Base-by-base conservation (phyloP, 2,888 invertebrate genomes). In the Drosophila testacea region DNA sequence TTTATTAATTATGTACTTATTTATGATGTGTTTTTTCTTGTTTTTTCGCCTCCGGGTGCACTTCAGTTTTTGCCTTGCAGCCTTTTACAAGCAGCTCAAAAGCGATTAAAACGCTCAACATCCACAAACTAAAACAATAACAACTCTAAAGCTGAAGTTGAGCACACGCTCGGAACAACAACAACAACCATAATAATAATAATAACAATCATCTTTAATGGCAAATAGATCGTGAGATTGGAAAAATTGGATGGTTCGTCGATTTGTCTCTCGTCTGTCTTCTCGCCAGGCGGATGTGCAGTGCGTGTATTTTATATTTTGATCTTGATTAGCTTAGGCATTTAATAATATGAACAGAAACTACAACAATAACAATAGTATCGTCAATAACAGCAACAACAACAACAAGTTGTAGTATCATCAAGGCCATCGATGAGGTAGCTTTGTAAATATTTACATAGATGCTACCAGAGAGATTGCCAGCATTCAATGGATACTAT, bases 391-490 rank as follows among this genome's bases (percentile, higher is more conserved):
- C 55, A 41, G 42, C 63, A 67, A 41, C 55, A 41, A 46, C 63
- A 67, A 38, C 64, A 50, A 57, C 57, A 73, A 22, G 28, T 13
- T 46, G 13, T 27, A 42, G 39, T 64, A 77, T 77, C 69, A 47
- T 62, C 82, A 83, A 83, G 87, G 87, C 39, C 75, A 71, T 46
- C 72, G 70, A 50, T 77, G 87, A 73, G 70, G 46, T 74, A 65
- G 72, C 73, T 72, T 60, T 78, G 80, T 85, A 86, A 83, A 86
- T 71, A 83, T 83, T 83, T 86, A 86, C 87, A 83, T 83, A 77
- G 73, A 77, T 76, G 76, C 78, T 73, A 69, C 69, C 69, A 62
- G 65, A n/a, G 62, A 77, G 69, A 76, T 73, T 56, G 62, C 41
- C 73, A 65, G 47, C 71, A 30, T 30, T 67, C 52, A 54, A 30